Evolutionary conservation across 1,140 invertebrate genomes (phyloP).

Genomic region (Myzus persicae): DNA sequence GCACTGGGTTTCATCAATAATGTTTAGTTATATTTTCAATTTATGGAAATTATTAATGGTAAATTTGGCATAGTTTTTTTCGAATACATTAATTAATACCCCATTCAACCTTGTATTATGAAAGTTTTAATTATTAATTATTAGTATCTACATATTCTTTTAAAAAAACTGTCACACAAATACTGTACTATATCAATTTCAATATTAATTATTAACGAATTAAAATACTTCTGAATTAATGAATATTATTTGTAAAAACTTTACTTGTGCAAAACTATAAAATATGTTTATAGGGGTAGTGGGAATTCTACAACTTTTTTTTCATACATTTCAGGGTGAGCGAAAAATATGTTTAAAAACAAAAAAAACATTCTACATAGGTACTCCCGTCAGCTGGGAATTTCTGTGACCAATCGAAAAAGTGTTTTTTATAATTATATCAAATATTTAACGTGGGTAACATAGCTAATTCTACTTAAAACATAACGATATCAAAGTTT

Average conservation of each 20-base stretch:
- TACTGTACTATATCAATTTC: background rate
- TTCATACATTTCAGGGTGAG: background rate
- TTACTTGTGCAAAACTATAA: background rate
- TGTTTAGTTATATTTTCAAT: too few relatives aligned
- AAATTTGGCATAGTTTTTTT: background rate
- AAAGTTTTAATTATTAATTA: background rate
- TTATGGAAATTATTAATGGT: too few relatives aligned
- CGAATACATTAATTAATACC: background rate
- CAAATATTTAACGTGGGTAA: background rate
- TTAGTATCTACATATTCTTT: background rate
- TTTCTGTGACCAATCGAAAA: background rate
- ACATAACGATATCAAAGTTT: background rate
- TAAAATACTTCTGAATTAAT: background rate
- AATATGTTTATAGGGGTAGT: background rate
- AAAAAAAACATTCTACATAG: background rate
- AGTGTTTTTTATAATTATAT: too few relatives aligned
- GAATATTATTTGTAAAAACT: background rate
- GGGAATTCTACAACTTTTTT: background rate
- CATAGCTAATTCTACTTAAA: background rate
- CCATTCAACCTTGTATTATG: background rate
- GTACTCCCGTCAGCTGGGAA: background rate
- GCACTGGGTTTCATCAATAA: too few relatives aligned
- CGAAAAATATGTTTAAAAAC: background rate
- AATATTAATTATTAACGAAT: background rate
- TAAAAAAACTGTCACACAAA: background rate